Evolutionary conservation across 2,113 vertebrate species (phyloP), one percentile per base, ranked within the genome.

Genomic region (Smithornis capensis): DNA sequence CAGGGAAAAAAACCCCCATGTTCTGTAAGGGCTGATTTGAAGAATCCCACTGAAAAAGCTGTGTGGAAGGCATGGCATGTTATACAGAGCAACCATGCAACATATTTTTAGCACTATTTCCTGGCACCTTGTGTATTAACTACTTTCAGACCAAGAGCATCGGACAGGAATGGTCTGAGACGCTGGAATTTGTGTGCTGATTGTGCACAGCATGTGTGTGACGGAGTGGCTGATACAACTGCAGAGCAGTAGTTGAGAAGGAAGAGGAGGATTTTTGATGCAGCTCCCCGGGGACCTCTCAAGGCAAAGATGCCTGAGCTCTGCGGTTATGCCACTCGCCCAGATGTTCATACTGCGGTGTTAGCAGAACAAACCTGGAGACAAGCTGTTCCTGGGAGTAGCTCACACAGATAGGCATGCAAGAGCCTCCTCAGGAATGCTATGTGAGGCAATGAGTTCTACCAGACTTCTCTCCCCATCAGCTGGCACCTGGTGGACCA

Each of bases 51-150:
- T 53, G 74, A 16, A 68, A 68, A 84, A 64, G 35, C 80, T 1
- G 10, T 4, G 28, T 60, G 76, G 38, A 90, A 81, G 60, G 44
- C 64, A 63, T 55, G 75, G 71, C 74, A 24, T 28, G 75, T 56
- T 67, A 68, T 10, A 7, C 0, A 1, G 74, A 91, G 45, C 38
- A 93, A 45, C 68, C 71, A 28, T 1, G 19, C 29, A 28, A 60
- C 7, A 0, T 86, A 77, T 89, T 95, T 96, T 94, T 96, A 93
- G 56, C 60, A 38, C 29, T 24, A 21, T 96, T 96, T 96, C 93
- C 93, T 92, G 94, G 89, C 87, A 95, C 94, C 77, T 94, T 75
- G 56, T 37, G 38, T 12, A 52, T 92, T 89, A 89, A 96, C 71
- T 78, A 4, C 47, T 92, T 95, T 69, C 96, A 96, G 89, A 64